Evolutionary conservation across 2,888 invertebrate species (phyloP).

Genomic region (Cephus pulcher): DNA sequence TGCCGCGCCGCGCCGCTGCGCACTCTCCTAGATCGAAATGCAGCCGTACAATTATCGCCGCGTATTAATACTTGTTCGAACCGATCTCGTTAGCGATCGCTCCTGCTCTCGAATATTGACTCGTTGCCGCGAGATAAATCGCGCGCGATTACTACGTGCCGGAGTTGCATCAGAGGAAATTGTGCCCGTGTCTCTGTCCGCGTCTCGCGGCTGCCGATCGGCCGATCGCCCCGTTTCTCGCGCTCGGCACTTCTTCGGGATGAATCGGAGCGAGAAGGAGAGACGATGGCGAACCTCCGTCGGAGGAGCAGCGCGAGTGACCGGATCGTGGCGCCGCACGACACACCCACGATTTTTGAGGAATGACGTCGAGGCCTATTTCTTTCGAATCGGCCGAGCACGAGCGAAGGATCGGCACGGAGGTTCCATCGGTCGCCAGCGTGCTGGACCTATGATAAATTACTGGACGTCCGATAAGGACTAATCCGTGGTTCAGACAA

Average conservation of each 20-base stretch:
- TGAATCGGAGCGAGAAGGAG: too few species aligned
- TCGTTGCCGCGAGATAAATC: slow-evolving; percentile 32
- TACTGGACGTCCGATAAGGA: neutral
- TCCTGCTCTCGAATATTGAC: slow-evolving; percentile 46
- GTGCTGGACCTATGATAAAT: neutral
- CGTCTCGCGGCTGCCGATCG: neutral
- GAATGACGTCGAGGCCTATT: too few species aligned
- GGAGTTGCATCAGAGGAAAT: slow-evolving; percentile 12
- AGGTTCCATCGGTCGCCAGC: too few species aligned
- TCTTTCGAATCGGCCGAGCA: too few species aligned
- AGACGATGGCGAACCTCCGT: too few species aligned
- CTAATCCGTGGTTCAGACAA: slow-evolving; percentile 24
- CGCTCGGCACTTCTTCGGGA: too few species aligned
- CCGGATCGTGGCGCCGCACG: too few species aligned
- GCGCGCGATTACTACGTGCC: slow-evolving; percentile 5
- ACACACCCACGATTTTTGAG: too few species aligned
- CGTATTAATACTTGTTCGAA: slow-evolving; percentile 34
- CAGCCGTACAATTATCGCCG: slow-evolving; percentile 51
- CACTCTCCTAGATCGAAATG: slow-evolving; percentile 31
- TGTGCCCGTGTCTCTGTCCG: neutral
- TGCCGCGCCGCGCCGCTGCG: slow-evolving; percentile 18
- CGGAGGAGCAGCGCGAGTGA: too few species aligned
- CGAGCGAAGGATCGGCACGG: too few species aligned
- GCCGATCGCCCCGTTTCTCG: too few species aligned
- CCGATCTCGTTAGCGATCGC: slow-evolving; percentile 31